These are phyloP conservation scores for Semaprochilodus insignis DNA, from an alignment of 2,797 vertebrate species.

Conservation along the genomic window DNA sequence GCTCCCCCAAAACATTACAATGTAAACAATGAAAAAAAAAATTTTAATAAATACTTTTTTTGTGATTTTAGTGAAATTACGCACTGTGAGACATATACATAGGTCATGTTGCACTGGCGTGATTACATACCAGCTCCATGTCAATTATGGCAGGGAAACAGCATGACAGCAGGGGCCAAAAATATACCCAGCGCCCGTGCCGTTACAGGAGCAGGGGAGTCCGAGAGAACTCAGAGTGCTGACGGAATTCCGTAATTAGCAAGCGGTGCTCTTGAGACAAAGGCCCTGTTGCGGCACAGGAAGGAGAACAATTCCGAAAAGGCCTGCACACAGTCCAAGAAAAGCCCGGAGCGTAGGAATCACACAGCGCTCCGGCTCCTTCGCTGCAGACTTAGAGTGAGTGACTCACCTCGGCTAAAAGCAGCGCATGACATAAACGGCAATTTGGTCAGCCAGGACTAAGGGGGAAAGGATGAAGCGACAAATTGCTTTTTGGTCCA, in stretches of 20 bases:
- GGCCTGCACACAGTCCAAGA: constrained; percentile 79
- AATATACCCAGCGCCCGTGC: constrained; percentile 75
- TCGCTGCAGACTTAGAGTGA: constrained; percentile 34
- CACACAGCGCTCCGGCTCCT: constrained; percentile 65
- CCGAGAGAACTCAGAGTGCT: constrained; percentile 60
- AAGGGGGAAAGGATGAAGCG: neutral
- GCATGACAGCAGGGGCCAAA: constrained; percentile 72
- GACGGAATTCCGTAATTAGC: constrained; percentile 83
- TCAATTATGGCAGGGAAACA: constrained; percentile 47
- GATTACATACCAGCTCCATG: constrained; percentile 38
- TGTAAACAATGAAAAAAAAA: neutral
- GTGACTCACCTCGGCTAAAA: constrained; percentile 58
- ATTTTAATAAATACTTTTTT: too few relatives aligned
- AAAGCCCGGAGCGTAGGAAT: constrained; percentile 68
- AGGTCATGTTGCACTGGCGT: constrained; percentile 6
- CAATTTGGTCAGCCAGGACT: constrained; percentile 36
- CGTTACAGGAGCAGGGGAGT: constrained; percentile 64
- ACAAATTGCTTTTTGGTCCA: neutral
- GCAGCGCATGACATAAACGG: constrained; percentile 54
- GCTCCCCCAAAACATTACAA: neutral
- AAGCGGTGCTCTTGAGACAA: constrained; percentile 74
- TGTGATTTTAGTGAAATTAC: constrained; percentile 15
- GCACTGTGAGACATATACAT: neutral
- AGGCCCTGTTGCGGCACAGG: constrained; percentile 79
- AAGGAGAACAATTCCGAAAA: constrained; percentile 81